Conservation (phyloP, 2,797 vertebrate genomes). For the Clarias laeviceps region DNA sequence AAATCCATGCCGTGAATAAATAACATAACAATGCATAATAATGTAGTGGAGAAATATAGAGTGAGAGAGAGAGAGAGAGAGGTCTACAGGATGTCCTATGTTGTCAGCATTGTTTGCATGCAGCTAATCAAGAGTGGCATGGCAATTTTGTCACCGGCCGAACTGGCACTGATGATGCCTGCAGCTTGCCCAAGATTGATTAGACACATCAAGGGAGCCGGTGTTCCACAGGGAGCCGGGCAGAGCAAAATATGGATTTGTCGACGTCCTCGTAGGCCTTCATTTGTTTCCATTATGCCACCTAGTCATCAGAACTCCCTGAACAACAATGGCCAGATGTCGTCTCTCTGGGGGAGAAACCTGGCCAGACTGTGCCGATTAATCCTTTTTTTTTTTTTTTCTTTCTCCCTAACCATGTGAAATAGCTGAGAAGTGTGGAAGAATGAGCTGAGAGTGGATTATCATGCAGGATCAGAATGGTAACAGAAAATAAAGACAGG, state of each 20-base stretch:
- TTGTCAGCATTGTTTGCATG: constrained; percentile 52
- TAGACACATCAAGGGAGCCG: constrained; percentile 59
- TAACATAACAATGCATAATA: not conserved
- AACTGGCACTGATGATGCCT: constrained; percentile 56
- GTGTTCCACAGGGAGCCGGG: constrained; percentile 53
- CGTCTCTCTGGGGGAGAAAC: constrained; percentile 38
- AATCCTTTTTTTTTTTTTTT: not conserved
- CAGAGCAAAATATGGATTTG: constrained; percentile 62
- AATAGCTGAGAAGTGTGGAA: not conserved
- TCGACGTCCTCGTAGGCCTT: constrained; percentile 54
- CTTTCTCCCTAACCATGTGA: constrained; percentile 5
- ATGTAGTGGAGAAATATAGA: constrained; percentile 13
- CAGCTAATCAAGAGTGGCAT: constrained; percentile 52
- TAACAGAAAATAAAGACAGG: not conserved
- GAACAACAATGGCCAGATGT: constrained; percentile 48
- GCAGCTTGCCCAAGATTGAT: constrained; percentile 62
- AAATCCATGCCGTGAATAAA: not conserved
- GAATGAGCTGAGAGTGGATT: constrained; percentile 14
- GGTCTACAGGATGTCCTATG: constrained; percentile 25
- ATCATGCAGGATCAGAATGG: not conserved
- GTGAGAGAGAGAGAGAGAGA: constrained; percentile 16
- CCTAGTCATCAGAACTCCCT: constrained; percentile 46
- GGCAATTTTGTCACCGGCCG: constrained; percentile 52
- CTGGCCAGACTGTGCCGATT: constrained; percentile 20
- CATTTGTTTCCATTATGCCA: constrained; percentile 65